Percentiles rank a stretch among this genome's conserved stretches.
phyloP scores from a whole-genome alignment of 2,888 invertebrate genomes.

The Melolontha melolontha region DNA sequence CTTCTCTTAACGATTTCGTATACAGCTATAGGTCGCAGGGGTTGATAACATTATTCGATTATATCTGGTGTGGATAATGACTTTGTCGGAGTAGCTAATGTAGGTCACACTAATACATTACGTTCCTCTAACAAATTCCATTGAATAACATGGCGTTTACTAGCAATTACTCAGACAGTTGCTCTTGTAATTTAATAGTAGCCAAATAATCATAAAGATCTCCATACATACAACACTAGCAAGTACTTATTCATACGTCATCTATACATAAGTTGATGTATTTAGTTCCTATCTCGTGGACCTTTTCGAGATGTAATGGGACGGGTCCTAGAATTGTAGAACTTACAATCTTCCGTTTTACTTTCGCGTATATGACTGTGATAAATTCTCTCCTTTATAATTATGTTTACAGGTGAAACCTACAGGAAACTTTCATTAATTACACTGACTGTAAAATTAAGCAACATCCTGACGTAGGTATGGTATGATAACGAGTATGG shows the following conservation, averaged over 20 bases:
- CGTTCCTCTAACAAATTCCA: constrained; percentile 18
- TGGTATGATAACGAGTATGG: constrained; percentile 6
- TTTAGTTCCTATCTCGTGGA: too few species aligned
- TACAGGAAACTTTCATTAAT: constrained; percentile 29
- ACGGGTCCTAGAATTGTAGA: neutral
- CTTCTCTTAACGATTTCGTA: constrained; percentile 10
- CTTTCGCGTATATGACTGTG: constrained; percentile 11
- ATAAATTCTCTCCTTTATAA: constrained; percentile 34
- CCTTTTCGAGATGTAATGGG: neutral
- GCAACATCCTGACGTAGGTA: constrained; percentile 4
- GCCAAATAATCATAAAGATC: neutral
- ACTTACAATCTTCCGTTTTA: constrained; percentile 6
- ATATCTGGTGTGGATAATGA: constrained; percentile 30
- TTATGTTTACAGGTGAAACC: constrained; percentile 24
- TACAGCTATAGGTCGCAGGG: constrained; percentile 12
- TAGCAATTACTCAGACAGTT: constrained; percentile 22
- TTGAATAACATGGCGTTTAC: constrained; percentile 21
- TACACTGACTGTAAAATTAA: constrained; percentile 20
- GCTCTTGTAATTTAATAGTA: constrained; percentile 10
- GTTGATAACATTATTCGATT: constrained; percentile 33
- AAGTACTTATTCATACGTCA: constrained; percentile 12
- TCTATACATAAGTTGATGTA: neutral
- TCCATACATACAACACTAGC: neutral
- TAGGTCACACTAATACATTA: constrained; percentile 23
- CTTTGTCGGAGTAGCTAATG: constrained; percentile 33